A percentile compares a stretch with the other conserved stretches of the same genome.
Evolutionary conservation across 2,113 vertebrate species (phyloP).

Genomic region (human): DNA sequence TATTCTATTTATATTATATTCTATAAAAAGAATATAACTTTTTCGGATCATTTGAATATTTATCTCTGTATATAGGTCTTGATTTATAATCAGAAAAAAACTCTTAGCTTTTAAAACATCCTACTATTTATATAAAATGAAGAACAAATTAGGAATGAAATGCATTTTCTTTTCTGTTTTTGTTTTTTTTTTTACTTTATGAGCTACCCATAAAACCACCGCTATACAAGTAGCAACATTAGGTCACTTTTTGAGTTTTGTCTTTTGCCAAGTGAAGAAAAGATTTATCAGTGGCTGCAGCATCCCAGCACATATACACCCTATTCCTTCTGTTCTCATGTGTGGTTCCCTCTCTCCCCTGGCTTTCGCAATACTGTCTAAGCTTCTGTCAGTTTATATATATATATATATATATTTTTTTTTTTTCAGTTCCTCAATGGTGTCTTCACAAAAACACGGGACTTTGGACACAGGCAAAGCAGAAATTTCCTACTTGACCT

Average conservation of each 20-base stretch:
- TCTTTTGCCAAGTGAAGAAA: neutral
- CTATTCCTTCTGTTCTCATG: neutral
- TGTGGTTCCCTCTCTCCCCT: neutral
- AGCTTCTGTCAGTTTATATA: neutral
- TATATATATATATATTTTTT: too few relatives aligned
- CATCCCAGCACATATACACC: rapidly evolving
- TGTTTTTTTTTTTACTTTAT: neutral
- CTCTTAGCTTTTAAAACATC: neutral
- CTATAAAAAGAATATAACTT: neutral
- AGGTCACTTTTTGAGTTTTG: neutral
- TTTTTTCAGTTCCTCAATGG: neutral
- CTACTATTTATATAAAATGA: neutral
- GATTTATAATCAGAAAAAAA: neutral
- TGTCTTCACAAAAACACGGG: neutral
- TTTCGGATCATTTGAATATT: neutral
- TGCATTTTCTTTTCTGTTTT: neutral
- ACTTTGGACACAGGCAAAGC: neutral
- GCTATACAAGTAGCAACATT: neutral
- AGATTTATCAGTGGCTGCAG: neutral
- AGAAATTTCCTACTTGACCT: neutral
- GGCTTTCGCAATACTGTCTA: neutral
- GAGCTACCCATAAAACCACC: neutral
- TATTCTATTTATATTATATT: too few relatives aligned
- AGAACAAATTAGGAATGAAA: neutral
- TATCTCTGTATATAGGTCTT: neutral